Percentiles rank a stretch among this genome's conserved stretches.
These are phyloP conservation scores for Notamacropus eugenii DNA, from an alignment of 2,797 vertebrate species.

Conservation along the genomic window DNA sequence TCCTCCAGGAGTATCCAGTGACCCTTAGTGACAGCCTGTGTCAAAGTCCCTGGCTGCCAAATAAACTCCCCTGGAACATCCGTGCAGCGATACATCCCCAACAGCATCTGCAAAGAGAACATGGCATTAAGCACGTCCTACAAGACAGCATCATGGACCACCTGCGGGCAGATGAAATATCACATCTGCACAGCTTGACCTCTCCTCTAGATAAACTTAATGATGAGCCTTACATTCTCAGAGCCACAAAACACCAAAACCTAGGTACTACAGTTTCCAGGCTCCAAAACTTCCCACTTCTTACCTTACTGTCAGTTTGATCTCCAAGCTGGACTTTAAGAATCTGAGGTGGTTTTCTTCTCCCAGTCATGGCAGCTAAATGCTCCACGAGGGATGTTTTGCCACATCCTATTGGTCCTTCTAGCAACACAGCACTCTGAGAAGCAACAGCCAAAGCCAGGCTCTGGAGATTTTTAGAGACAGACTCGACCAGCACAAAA, in stretches of 20 bases:
- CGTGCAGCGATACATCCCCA: constrained; percentile 98
- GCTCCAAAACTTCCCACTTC: constrained; percentile 36
- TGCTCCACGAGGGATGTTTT: constrained; percentile 96
- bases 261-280: constrained; percentile 19
- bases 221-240: background rate
- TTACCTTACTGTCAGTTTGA: constrained; percentile 99
- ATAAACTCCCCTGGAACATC: constrained; percentile 97
- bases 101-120: constrained; percentile 87
- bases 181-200: background rate
- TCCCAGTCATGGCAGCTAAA: constrained; percentile 92
- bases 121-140: constrained; percentile 30
- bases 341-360: constrained; percentile 90
- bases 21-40: constrained; percentile 94
- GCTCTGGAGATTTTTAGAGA: constrained; percentile 92
- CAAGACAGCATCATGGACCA: background rate
- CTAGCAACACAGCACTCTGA: constrained; percentile 93
- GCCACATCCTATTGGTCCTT: constrained; percentile 97
- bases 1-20: constrained; percentile 97
- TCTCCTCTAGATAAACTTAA: background rate
- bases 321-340: constrained; percentile 98
- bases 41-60: constrained; percentile 96
- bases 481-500: constrained; percentile 94
- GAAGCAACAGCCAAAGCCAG: constrained; percentile 94
- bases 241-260: constrained; percentile 29
- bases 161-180: background rate